These are phyloP conservation scores for Callocephalon fimbriatum DNA, from an alignment of 2,113 vertebrate genomes.

Conservation along the genomic window DNA sequence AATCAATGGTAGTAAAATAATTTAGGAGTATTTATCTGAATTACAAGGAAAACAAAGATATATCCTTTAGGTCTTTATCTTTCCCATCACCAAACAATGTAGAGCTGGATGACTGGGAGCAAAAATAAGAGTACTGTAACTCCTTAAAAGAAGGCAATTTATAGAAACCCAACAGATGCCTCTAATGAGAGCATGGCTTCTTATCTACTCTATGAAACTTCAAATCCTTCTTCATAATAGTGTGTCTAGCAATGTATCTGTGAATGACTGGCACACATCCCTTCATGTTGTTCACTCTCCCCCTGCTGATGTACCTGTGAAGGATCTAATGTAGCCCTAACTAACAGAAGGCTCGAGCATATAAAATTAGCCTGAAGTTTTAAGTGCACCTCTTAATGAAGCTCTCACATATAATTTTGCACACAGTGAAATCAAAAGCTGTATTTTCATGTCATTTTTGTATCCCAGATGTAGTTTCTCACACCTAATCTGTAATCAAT, in stretches of 20 bases:
- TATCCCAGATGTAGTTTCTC: not conserved
- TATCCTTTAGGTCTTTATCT: not conserved
- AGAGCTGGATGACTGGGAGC: not conserved
- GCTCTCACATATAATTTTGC: not conserved
- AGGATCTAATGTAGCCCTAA: not conserved
- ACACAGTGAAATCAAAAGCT: not conserved
- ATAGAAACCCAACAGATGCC: not conserved
- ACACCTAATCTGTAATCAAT: not conserved
- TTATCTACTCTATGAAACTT: not conserved
- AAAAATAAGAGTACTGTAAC: not conserved
- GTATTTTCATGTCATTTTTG: not conserved
- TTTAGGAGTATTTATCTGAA: not conserved
- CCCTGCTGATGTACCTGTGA: not conserved
- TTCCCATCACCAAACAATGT: not conserved
- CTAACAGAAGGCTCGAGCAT: not conserved
- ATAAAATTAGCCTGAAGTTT: not conserved
- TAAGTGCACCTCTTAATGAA: not conserved
- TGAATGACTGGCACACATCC: not conserved
- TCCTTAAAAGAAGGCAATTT: not conserved
- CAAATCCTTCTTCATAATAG: not conserved
- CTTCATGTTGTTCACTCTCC: not conserved
- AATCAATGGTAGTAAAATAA: not conserved
- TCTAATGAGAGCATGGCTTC: not conserved
- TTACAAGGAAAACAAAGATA: not conserved
- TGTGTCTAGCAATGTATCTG: not conserved